A percentile compares a stretch with the other conserved stretches of the same genome.
Conservation (phyloP, 2,888 invertebrate genomes). For the Byasa hedistus region DNA sequence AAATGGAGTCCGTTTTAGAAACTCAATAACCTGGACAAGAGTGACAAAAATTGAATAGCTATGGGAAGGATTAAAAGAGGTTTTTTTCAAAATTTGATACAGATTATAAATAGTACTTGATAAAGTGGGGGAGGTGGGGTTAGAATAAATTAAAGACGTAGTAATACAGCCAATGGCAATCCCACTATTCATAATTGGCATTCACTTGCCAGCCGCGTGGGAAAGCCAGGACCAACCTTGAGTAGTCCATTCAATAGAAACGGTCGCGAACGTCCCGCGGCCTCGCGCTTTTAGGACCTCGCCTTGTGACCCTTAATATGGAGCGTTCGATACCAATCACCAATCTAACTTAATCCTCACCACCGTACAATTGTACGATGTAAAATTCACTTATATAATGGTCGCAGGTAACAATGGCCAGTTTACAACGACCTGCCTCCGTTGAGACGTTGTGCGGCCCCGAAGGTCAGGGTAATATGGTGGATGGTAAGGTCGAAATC, state of each 20-base stretch:
- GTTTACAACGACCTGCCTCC: slow-evolving; percentile 36
- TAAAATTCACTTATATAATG: slow-evolving; percentile 15
- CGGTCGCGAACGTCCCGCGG: slow-evolving; percentile 28
- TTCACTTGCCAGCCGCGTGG: slow-evolving; percentile 29
- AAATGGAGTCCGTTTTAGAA: no score
- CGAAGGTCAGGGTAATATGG: slow-evolving; percentile 33
- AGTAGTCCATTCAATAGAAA: slow-evolving; percentile 33
- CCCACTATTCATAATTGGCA: not conserved
- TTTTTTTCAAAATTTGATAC: no score
- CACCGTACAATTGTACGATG: slow-evolving; percentile 33
- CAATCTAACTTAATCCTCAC: slow-evolving; percentile 36
- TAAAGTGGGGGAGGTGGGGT: no score
- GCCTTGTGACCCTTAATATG: slow-evolving; percentile 60
- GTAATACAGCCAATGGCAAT: not conserved
- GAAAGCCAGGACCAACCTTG: slow-evolving; percentile 34
- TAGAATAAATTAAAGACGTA: no score
- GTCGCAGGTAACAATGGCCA: slow-evolving; percentile 21
- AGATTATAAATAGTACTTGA: no score
- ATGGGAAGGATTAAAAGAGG: no score
- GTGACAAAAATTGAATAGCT: no score
- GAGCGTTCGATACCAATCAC: slow-evolving; percentile 40
- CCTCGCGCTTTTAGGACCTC: slow-evolving; percentile 39
- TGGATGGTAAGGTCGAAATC: slow-evolving; percentile 43
- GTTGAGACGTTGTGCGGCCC: not conserved
- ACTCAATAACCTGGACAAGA: no score